Percentiles rank a stretch among this genome's conserved stretches.
phyloP scores from a whole-genome alignment of 1,140 invertebrate genomes.

The Drosophila triauraria region DNA sequence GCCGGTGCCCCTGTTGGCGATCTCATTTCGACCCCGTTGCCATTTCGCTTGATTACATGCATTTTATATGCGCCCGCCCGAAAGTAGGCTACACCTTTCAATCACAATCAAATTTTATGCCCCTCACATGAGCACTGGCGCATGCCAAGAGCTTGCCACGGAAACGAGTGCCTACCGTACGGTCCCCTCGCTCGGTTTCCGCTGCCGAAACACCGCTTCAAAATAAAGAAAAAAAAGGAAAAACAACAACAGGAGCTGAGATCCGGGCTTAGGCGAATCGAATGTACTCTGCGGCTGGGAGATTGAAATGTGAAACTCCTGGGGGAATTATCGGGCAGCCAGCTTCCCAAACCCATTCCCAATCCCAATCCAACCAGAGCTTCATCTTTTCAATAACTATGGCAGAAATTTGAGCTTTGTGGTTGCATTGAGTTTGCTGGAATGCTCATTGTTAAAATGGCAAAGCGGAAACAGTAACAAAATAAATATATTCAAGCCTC shows the following conservation, averaged over 20 bases:
- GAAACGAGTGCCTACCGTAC: slow-evolving; percentile 39
- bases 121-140: slow-evolving; percentile 31
- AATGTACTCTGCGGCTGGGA: neutral
- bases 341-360: too few relatives aligned
- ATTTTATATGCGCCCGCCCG: slow-evolving; percentile 77
- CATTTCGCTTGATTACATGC: slow-evolving; percentile 83
- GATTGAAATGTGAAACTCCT: slow-evolving; percentile 2
- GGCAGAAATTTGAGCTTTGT: neutral
- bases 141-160: slow-evolving; percentile 15
- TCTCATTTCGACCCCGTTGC: slow-evolving; percentile 56
- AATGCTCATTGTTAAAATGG: too few relatives aligned
- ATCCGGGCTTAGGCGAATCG: slow-evolving; percentile 9
- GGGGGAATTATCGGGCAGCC: neutral
- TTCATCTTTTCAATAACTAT: neutral
- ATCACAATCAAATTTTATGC: slow-evolving; percentile 84
- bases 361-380: too few relatives aligned
- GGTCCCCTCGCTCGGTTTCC: slow-evolving; percentile 18
- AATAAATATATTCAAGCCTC: neutral
- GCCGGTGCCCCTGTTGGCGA: slow-evolving; percentile 10
- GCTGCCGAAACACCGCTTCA: slow-evolving; percentile 11
- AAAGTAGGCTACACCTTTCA: slow-evolving; percentile 84
- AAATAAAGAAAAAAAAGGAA: neutral
- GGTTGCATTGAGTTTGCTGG: too few relatives aligned
- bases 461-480: neutral
- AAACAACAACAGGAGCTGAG: neutral